These are phyloP conservation scores for Quiscalus mexicanus DNA, from an alignment of 2,113 vertebrate species.

Conservation along the genomic window DNA sequence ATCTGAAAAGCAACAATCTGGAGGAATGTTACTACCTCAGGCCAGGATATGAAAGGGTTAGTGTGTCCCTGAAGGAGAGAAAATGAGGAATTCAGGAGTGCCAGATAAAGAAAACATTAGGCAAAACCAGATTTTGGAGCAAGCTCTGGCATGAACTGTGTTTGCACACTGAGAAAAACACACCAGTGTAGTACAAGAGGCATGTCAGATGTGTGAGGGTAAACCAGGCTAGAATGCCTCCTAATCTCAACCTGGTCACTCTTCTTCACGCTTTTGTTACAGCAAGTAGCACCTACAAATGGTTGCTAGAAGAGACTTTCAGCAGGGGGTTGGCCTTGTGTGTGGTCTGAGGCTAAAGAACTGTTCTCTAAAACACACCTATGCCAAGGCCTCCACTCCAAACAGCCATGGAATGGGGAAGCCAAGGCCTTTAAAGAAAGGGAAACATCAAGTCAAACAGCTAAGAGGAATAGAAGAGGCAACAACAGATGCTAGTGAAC, in stretches of 20 bases:
- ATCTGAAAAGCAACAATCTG: background rate
- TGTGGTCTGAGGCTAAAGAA: background rate
- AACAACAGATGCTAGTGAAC: background rate
- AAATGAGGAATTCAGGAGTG: constrained; percentile 34
- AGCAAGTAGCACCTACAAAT: background rate
- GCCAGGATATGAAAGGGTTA: background rate
- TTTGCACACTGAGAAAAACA: background rate
- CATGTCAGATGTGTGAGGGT: background rate
- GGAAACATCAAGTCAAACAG: background rate
- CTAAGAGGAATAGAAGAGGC: background rate
- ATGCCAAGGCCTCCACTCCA: background rate
- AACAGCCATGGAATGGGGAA: background rate
- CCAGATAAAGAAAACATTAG: background rate
- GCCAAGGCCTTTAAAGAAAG: background rate
- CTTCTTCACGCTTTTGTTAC: background rate
- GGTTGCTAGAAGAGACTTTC: background rate
- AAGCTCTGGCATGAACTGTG: constrained; percentile 9
- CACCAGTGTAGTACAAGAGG: background rate
- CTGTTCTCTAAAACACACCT: background rate
- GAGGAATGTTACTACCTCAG: background rate
- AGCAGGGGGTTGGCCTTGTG: background rate
- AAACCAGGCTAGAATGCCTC: background rate
- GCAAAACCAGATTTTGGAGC: background rate
- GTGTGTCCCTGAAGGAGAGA: background rate
- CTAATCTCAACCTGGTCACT: background rate